phyloP scores from a whole-genome alignment of 2,888 invertebrate species.

The Pammene fasciana region DNA sequence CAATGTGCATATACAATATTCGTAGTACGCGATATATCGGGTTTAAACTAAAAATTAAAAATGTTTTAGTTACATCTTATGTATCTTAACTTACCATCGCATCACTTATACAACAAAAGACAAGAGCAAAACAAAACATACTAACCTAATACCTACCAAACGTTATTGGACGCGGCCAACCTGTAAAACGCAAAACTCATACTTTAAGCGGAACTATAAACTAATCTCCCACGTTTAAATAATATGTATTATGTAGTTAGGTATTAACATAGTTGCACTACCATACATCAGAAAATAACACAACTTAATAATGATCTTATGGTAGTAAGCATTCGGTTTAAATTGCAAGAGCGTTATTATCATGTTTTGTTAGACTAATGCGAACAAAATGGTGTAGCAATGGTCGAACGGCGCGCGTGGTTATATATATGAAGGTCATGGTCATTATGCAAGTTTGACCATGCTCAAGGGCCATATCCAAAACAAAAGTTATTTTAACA shows the following conservation, averaged over 20 bases:
- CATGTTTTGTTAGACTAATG: constrained; percentile 2
- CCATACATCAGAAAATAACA: neutral
- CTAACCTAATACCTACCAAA: neutral
- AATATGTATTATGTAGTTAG: neutral
- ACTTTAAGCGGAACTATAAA: constrained; percentile 13
- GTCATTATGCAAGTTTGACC: constrained; percentile 20
- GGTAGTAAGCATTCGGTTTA: neutral
- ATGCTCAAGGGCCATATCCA: constrained; percentile 4
- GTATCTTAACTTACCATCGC: neutral
- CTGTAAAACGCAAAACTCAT: neutral
- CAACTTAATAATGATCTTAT: constrained; percentile 3
- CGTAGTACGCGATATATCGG: too few relatives aligned
- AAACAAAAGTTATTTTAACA: constrained; percentile 11
- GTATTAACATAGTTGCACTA: constrained; percentile 1
- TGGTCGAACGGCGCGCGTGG: constrained; percentile 11
- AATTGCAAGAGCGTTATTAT: neutral
- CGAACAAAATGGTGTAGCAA: constrained; percentile 5
- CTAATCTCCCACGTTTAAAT: constrained; percentile 12
- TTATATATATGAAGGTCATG: constrained; percentile 15
- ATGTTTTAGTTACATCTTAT: too few relatives aligned
- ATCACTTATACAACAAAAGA: neutral
- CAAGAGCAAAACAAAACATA: neutral
- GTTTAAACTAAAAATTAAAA: too few relatives aligned
- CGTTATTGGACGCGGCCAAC: neutral
- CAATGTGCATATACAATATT: too few relatives aligned